Evolutionary conservation across 2,888 invertebrate genomes (phyloP), one percentile per base, ranked within the genome.

Genomic region (Idaea biselata): DNA sequence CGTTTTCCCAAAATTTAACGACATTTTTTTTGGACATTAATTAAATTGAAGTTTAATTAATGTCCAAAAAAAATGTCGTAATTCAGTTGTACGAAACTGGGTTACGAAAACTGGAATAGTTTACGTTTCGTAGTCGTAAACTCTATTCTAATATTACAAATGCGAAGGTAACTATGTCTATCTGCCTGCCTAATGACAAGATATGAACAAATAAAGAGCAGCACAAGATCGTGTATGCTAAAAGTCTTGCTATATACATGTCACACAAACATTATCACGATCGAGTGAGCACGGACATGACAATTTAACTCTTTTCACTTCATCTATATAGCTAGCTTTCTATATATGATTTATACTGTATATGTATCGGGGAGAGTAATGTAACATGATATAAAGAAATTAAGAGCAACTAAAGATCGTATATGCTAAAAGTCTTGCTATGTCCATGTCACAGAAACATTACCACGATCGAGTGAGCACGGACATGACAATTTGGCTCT

Each of bases 221-320:
- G n/a, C n/a, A n/a, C n/a, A 25, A 25, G 5, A 25, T 25, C 25
- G 25, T 25, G 5, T 25, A 25, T 25, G 25, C 25, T 25, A 25
- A 25, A 25, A 25, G 25, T 5, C 25, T 5, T 5, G 25, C 25
- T 25, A 25, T 25, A 25, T 25, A 1, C 25, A 25, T 25, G 25
- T 25, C 25, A 25, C 25, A 25, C 25, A 25, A 25, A 68, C 72
- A 77, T 81, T 79, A 75, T 73, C 66, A 67, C 76, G 77, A 73
- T 70, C 73, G 74, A 79, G 73, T 60, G 65, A 70, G 64, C 69
- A 68, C 72, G 76, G 76, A 76, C 78, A 76, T 76, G 79, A 76
- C 77, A 73, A 75, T 78, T 77, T 73, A 72, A 66, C 25, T 3
- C 7, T 44, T 6, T 6, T 32, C 32, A 32, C 44, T 44, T 44